Percentiles rank a stretch among this genome's conserved stretches.
phyloP scores from a whole-genome alignment of 1,140 invertebrate genomes.

The Drosophila guanche region DNA sequence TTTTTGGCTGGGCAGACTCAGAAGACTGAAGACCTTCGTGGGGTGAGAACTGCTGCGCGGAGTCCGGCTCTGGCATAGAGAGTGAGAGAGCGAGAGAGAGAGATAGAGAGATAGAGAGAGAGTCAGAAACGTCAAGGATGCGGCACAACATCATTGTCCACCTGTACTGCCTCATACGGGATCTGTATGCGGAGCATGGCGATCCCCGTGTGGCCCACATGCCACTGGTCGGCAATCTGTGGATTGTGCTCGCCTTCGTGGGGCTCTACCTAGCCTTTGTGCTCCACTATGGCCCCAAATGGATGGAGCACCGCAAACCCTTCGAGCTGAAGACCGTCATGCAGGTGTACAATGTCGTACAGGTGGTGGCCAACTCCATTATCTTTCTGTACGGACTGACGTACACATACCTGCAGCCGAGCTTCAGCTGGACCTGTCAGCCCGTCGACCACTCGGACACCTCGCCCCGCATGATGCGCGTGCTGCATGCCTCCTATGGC shows the following conservation, averaged over 20 bases:
- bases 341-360: slow-evolving; percentile 90
- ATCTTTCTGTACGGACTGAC: slow-evolving; percentile 86
- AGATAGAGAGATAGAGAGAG: neutral
- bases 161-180: slow-evolving; percentile 43
- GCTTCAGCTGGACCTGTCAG: slow-evolving; percentile 88
- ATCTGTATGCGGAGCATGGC: slow-evolving; percentile 57
- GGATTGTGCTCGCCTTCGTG: slow-evolving; percentile 85
- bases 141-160: slow-evolving; percentile 54
- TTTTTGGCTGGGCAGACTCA: slow-evolving; percentile 12
- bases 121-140: slow-evolving; percentile 29
- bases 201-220: slow-evolving; percentile 71
- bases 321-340: slow-evolving; percentile 88
- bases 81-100: neutral
- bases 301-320: slow-evolving; percentile 90
- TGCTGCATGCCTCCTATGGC: slow-evolving; percentile 86
- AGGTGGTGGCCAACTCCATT: slow-evolving; percentile 88
- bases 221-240: slow-evolving; percentile 84
- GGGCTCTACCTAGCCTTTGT: slow-evolving; percentile 87
- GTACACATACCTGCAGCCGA: slow-evolving; percentile 82
- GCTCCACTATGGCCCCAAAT: slow-evolving; percentile 86
- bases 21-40: slow-evolving; percentile 47
- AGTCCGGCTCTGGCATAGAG: neutral
- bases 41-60: slow-evolving; percentile 22
- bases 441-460: slow-evolving; percentile 85
- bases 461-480: slow-evolving; percentile 83